Evolutionary conservation across 2,888 invertebrate species (phyloP), one percentile per base, ranked within the genome.

Genomic region (Hypomecis punctinalis): DNA sequence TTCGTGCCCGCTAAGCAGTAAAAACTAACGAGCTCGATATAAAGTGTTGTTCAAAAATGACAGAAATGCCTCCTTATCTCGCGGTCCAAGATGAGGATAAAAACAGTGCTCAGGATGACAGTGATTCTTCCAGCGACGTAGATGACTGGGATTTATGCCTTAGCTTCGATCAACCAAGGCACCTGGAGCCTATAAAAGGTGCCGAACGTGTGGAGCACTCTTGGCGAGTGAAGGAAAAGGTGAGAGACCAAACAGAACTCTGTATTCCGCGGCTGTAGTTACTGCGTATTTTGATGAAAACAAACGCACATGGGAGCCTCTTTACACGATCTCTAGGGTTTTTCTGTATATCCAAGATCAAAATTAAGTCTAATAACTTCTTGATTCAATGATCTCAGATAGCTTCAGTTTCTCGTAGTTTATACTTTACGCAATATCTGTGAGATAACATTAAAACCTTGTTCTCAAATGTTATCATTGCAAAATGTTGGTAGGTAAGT

Each of bases 221-320:
- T 70, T 99, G 98, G 98, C 94, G 98, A 76, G 97, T 98, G 94
- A 97, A 98, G 85, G 98, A 98, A 85, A 95, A 98, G 94, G 97
- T 97, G 86, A 82, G 89, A 43, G 11, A n/a, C 47, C 51, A 23
- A 53, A 52, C 63, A 66, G 63, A 52, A 45, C 62, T 66, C 59
- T 52, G 47, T 70, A 75, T 76, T 76, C 53, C 67, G 63, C 47
- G 63, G 42, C 51, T 66, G 59, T 66, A 71, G 63, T 70, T 78
- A 85, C 73, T 86, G 81, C 85, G 84, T 85, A 84, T 77, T 66
- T 76, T 66, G 69, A 74, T 81, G 71, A 89, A 82, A 91, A 91
- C 90, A 91, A 91, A 91, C 89, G 83, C 90, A 88, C 91, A 90
- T 90, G 91, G 75, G 62, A 71, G 10, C 33, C 23, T 47, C 23